Evolutionary conservation across 2,113 vertebrate species (phyloP), one percentile per base, ranked within the genome.

Genomic region (Tiliqua scincoides): DNA sequence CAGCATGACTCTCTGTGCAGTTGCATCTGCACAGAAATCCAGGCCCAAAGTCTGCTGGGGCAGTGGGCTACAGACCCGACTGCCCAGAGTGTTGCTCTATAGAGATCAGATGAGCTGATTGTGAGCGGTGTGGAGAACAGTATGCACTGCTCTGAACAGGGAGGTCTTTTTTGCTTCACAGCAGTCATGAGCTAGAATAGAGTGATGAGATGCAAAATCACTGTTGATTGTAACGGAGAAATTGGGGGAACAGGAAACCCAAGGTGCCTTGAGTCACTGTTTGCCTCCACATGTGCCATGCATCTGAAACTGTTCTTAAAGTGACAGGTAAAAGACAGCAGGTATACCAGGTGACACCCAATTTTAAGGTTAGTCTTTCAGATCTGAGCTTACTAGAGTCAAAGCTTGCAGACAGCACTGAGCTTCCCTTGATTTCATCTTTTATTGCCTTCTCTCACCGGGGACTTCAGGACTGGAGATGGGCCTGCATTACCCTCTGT

Each of bases 121-220:
- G n/a, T n/a, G n/a, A n/a, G n/a, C n/a, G n/a, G n/a, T n/a, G n/a
- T n/a, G n/a, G n/a, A n/a, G n/a, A n/a, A n/a, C n/a, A n/a, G n/a
- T n/a, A n/a, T n/a, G n/a, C n/a, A n/a, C n/a, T n/a, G n/a, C n/a
- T n/a, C n/a, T n/a, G n/a, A n/a, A n/a, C n/a, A n/a, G n/a, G n/a
- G n/a, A n/a, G n/a, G n/a, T n/a, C n/a, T n/a, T n/a, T n/a, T n/a
- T n/a, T n/a, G n/a, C n/a, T n/a, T n/a, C n/a, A n/a, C n/a, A n/a
- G n/a, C n/a, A n/a, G n/a, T n/a, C n/a, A n/a, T n/a, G n/a, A n/a
- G n/a, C n/a, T n/a, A n/a, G n/a, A n/a, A n/a, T n/a, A n/a, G n/a
- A n/a, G 0, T 0, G 0, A n/a, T 2, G 0, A 0, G 4, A 21
- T 15, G 1, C 0, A 0, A 6, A 10, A 1, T 3, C 48, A 43